These are phyloP conservation scores for Brachionus calyciflorus DNA, from an alignment of 1,140 invertebrate species.

Conservation along the genomic window DNA sequence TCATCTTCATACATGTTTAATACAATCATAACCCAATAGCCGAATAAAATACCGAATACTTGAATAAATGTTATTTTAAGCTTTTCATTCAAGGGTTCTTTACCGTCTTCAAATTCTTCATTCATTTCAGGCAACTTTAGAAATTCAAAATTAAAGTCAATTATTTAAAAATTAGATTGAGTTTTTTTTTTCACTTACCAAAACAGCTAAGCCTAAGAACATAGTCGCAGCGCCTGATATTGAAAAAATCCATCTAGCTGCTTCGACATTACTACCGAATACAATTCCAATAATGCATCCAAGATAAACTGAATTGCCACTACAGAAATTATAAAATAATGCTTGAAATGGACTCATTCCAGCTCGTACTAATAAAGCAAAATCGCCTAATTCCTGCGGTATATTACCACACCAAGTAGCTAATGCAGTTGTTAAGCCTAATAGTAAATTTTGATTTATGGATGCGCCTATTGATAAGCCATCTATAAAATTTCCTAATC, in stretches of 20 bases:
- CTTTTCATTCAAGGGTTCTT: constrained; percentile 37
- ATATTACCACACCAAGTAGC: constrained; percentile 72
- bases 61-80: constrained; percentile 46
- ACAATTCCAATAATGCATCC: constrained; percentile 66
- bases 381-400: constrained; percentile 71
- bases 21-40: constrained; percentile 16
- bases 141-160: no score
- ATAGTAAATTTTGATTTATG: constrained; percentile 66
- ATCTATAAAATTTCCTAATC: constrained; percentile 72
- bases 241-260: constrained; percentile 64
- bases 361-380: constrained; percentile 70
- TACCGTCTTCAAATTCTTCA: constrained; percentile 38
- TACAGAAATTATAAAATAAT: constrained; percentile 69
- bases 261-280: constrained; percentile 54
- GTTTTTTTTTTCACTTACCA: constrained; percentile 63
- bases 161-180: no score
- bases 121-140: constrained; percentile 45
- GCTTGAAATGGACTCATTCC: constrained; percentile 70
- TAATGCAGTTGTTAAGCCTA: constrained; percentile 68
- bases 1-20: constrained; percentile 45
- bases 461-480: constrained; percentile 70
- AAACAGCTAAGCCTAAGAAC: constrained; percentile 68
- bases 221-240: constrained; percentile 68
- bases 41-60: constrained; percentile 19
- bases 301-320: constrained; percentile 68